Conservation (phyloP, 1,140 invertebrate genomes). For the Pissodes strobi region DNA sequence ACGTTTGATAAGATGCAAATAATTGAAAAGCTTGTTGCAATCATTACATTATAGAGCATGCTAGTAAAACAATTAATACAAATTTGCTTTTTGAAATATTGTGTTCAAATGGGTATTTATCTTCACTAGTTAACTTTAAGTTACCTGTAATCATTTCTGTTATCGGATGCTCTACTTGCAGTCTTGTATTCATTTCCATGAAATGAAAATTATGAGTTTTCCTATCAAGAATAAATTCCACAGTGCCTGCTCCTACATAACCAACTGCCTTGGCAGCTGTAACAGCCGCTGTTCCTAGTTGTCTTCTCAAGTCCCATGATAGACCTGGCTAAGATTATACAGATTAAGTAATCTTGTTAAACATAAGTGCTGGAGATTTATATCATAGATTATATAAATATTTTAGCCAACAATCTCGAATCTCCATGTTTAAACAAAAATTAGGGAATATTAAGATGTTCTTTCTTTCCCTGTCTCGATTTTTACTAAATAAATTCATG, state of each 20-base stretch:
- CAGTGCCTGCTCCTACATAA: conserved; percentile 96
- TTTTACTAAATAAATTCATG: no score
- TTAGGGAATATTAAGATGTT: no score
- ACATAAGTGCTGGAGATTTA: no score
- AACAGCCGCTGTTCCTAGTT: conserved; percentile 89
- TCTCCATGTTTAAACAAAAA: background rate
- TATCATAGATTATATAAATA: no score
- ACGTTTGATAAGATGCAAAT: no score
- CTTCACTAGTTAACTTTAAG: no score
- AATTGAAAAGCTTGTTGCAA: no score
- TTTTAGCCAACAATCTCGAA: background rate
- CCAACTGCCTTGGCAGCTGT: conserved; percentile 87
- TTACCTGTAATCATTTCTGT: conserved; percentile 93
- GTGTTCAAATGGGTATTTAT: no score
- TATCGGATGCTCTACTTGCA: conserved; percentile 97
- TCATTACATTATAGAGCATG: no score
- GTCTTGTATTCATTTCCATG: conserved; percentile 98
- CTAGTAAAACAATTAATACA: no score
- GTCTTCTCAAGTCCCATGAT: conserved; percentile 70
- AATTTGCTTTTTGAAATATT: no score
- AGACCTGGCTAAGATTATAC: conserved; percentile 72
- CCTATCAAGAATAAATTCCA: conserved; percentile 91
- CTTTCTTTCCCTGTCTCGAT: no score
- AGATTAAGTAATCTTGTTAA: conserved; percentile 11
- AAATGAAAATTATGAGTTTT: conserved; percentile 90